A percentile compares a stretch with the other conserved stretches of the same genome.
Evolutionary conservation across 1,140 invertebrate genomes (phyloP).

Genomic region (Ceratina australensis): DNA sequence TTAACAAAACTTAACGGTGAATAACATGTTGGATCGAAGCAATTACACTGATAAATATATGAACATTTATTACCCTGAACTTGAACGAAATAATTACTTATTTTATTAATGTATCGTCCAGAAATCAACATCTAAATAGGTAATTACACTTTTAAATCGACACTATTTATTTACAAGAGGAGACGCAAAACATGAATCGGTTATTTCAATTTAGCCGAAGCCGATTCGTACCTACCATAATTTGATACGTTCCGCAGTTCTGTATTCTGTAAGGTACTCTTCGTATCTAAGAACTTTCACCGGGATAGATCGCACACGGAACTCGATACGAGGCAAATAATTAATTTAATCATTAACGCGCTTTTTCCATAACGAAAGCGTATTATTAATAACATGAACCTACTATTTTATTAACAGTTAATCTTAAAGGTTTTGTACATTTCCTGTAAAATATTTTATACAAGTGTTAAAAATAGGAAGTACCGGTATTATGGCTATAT

Average conservation of each 20-base stretch:
- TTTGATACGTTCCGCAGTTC: neutral
- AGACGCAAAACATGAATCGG: too few relatives aligned
- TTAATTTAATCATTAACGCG: too few relatives aligned
- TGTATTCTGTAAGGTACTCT: neutral
- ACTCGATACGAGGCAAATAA: too few relatives aligned
- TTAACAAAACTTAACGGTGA: too few relatives aligned
- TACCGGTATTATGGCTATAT: neutral
- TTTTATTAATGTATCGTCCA: neutral
- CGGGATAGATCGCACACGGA: neutral
- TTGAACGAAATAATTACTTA: neutral
- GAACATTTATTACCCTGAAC: too few relatives aligned
- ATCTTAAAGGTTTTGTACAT: neutral
- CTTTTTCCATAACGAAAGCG: neutral
- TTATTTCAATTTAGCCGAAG: too few relatives aligned
- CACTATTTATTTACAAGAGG: conserved; percentile 35
- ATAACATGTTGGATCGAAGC: too few relatives aligned
- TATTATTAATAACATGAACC: neutral
- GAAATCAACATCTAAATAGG: conserved; percentile 40
- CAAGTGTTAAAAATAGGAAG: conserved; percentile 9
- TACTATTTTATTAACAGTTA: neutral
- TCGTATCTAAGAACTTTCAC: neutral
- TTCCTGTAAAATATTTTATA: conserved; percentile 2
- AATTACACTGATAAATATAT: too few relatives aligned
- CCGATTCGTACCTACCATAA: neutral
- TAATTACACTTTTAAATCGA: neutral